These are phyloP conservation scores for Drusus annulatus DNA, from an alignment of 1,140 invertebrate genomes.

Conservation along the genomic window DNA sequence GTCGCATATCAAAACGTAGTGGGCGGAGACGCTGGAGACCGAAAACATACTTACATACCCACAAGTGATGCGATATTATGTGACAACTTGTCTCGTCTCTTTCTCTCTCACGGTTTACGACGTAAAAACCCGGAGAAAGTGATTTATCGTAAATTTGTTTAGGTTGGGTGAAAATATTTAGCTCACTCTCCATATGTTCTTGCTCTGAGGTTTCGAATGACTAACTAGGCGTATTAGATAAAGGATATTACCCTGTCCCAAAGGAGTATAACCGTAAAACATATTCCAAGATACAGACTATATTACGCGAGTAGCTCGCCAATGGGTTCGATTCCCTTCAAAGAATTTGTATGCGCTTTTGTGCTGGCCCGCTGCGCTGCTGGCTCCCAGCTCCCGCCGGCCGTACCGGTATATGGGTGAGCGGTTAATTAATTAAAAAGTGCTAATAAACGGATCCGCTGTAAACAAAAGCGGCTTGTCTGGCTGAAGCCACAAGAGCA, in stretches of 20 bases:
- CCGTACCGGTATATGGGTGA: conserved; percentile 10
- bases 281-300: background rate
- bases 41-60: too few relatives aligned
- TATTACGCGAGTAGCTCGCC: background rate
- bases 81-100: too few relatives aligned
- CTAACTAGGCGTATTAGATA: background rate
- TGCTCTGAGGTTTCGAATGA: too few relatives aligned
- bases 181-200: too few relatives aligned
- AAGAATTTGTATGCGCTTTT: conserved; percentile 36
- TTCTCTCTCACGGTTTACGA: too few relatives aligned
- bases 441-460: conserved; percentile 48
- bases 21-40: too few relatives aligned
- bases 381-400: background rate
- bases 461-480: conserved; percentile 50
- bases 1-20: too few relatives aligned
- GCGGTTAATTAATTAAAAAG: conserved; percentile 50
- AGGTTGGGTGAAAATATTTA: too few relatives aligned
- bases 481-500: conserved; percentile 42
- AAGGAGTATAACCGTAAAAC: background rate
- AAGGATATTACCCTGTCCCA: background rate
- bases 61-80: too few relatives aligned
- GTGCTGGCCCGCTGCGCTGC: background rate
- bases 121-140: too few relatives aligned
- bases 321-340: conserved; percentile 1
- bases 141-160: too few relatives aligned